Evolutionary conservation across 2,113 vertebrate species (phyloP).

Genomic region (Protobothrops flavoviridis): DNA sequence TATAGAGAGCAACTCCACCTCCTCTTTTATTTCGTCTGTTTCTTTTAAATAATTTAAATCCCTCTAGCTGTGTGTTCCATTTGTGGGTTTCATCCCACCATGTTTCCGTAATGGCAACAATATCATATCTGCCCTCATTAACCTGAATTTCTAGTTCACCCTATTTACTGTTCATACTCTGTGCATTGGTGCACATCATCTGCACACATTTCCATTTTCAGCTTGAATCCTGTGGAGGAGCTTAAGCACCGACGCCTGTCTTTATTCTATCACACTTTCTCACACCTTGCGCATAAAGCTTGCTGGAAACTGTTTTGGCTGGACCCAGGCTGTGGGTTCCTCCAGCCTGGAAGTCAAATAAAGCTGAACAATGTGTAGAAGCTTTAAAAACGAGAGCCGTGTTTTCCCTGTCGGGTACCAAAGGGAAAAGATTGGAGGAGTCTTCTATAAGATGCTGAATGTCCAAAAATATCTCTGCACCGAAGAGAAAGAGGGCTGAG

Average conservation of each 20-base stretch:
- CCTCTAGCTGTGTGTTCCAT: no score
- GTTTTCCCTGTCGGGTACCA: not conserved
- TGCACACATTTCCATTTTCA: not conserved
- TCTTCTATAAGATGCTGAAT: slow-evolving; percentile 49
- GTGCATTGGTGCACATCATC: not conserved
- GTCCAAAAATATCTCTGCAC: slow-evolving; percentile 20
- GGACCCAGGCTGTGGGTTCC: slow-evolving; percentile 12
- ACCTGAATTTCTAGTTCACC: no score
- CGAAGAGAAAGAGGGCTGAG: not conserved
- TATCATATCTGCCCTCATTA: no score
- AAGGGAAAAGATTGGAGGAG: slow-evolving; percentile 22
- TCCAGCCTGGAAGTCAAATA: slow-evolving; percentile 31
- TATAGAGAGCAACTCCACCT: no score
- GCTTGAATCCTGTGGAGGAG: not conserved
- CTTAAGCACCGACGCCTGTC: not conserved
- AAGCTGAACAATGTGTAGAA: slow-evolving; percentile 42
- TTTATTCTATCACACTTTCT: not conserved
- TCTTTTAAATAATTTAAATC: no score
- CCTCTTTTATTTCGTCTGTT: no score
- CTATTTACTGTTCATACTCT: no score
- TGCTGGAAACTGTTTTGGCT: slow-evolving; percentile 53
- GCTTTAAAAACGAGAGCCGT: slow-evolving; percentile 50
- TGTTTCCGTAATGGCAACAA: no score
- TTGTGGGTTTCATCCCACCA: no score
- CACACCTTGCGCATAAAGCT: not conserved